These are phyloP conservation scores for Habropoda laboriosa DNA, from an alignment of 1,140 invertebrate genomes.

Conservation along the genomic window DNA sequence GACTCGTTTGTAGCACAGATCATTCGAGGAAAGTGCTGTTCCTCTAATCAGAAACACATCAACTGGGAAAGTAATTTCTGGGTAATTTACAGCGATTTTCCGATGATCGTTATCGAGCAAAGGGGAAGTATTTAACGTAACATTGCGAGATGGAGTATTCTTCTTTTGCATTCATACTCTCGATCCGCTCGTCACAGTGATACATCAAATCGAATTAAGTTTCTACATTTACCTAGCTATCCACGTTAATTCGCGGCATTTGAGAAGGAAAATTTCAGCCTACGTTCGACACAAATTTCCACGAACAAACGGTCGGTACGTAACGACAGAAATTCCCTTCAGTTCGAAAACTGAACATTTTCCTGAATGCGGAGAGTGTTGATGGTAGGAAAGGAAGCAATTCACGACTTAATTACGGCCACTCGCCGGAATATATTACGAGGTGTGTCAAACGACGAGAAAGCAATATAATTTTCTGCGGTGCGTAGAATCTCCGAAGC, in stretches of 20 bases:
- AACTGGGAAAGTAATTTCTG: no score
- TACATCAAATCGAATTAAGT: no score
- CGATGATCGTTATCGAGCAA: no score
- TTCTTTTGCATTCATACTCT: no score
- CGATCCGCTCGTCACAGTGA: no score
- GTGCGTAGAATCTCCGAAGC: slow-evolving; percentile 49
- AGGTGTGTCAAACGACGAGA: slow-evolving; percentile 54
- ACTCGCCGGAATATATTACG: slow-evolving; percentile 9
- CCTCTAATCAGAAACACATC: no score
- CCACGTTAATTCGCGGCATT: no score
- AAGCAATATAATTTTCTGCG: slow-evolving; percentile 62
- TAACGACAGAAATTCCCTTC: background rate
- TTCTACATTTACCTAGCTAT: background rate
- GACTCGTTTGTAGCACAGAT: no score
- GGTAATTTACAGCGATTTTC: no score
- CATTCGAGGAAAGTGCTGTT: no score
- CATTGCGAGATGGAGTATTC: no score
- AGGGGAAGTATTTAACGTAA: no score
- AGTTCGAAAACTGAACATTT: background rate
- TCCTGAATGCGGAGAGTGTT: slow-evolving; percentile 11
- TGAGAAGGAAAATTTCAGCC: background rate
- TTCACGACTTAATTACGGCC: slow-evolving; percentile 24
- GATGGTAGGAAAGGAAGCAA: slow-evolving; percentile 19
- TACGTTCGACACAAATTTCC: background rate
- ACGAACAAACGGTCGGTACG: background rate